A percentile compares a stretch with the other conserved stretches of the same genome.
These are phyloP conservation scores for Tanytarsus gracilentus DNA, from an alignment of 2,888 invertebrate genomes.

Conservation along the genomic window DNA sequence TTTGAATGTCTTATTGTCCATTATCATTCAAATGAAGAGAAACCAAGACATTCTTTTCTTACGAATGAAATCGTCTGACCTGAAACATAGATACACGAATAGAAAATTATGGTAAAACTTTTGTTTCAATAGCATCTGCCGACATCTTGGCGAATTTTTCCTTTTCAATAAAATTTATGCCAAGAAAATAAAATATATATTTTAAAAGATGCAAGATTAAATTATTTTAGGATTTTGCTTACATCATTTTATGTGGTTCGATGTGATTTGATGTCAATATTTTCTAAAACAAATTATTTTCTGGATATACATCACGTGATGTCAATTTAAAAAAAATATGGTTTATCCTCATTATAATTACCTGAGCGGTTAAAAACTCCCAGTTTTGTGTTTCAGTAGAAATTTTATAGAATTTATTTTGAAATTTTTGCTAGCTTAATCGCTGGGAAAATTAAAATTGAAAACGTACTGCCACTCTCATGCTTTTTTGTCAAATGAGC, in stretches of 20 bases:
- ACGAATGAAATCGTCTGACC: background rate
- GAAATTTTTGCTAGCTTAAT: slow-evolving; percentile 7
- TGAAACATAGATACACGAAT: background rate
- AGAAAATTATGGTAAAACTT: background rate
- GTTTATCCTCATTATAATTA: too few species aligned
- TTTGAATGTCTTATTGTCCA: background rate
- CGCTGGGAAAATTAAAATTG: slow-evolving; percentile 16
- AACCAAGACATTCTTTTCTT: background rate
- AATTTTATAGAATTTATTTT: background rate
- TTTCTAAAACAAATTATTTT: slow-evolving; percentile 22
- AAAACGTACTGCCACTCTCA: slow-evolving; percentile 7
- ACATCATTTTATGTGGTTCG: slow-evolving; percentile 25
- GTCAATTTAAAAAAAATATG: background rate
- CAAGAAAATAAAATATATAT: slow-evolving; percentile 15
- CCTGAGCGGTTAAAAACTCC: background rate
- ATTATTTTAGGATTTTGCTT: slow-evolving; percentile 30
- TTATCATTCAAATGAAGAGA: slow-evolving; percentile 13
- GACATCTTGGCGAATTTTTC: slow-evolving; percentile 22
- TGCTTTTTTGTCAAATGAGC: too few species aligned
- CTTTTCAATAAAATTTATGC: slow-evolving; percentile 15
- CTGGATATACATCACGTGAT: background rate
- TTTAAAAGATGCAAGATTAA: slow-evolving; percentile 30
- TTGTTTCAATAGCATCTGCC: slow-evolving; percentile 15
- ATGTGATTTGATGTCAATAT: slow-evolving; percentile 30
- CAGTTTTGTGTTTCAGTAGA: slow-evolving; percentile 23